phyloP scores from a whole-genome alignment of 2,888 invertebrate species.

The Apoderus coryli region DNA sequence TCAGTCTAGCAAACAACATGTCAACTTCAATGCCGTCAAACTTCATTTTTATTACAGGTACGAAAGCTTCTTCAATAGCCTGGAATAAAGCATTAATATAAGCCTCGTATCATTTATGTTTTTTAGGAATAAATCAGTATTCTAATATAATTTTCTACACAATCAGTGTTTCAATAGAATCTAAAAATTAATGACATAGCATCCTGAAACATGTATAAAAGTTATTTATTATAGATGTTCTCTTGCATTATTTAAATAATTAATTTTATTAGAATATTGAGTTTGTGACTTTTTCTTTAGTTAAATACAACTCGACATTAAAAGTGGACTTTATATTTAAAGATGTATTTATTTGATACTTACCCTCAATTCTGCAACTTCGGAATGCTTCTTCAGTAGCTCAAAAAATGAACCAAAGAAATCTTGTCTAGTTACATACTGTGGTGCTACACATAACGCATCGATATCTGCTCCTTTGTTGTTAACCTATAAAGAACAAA shows the following conservation, averaged over 20 bases:
- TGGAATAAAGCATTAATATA: slow-evolving; percentile 15
- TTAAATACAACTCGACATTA: no score
- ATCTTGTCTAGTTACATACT: slow-evolving; percentile 85
- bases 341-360: no score
- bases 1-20: slow-evolving; percentile 89
- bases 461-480: slow-evolving; percentile 98
- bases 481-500: slow-evolving; percentile 51
- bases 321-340: no score
- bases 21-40: slow-evolving; percentile 98
- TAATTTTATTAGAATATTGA: no score
- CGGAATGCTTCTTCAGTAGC: slow-evolving; percentile 68
- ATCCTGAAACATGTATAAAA: no score
- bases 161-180: no score
- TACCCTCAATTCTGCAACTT: slow-evolving; percentile 71
- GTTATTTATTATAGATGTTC: no score
- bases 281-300: no score
- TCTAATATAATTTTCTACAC: slow-evolving; percentile 1
- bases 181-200: no score
- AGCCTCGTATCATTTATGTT: no score
- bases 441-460: slow-evolving; percentile 92
- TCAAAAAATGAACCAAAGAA: slow-evolving; percentile 95
- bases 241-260: no score
- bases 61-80: slow-evolving; percentile 97
- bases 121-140: no score
- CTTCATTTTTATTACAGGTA: slow-evolving; percentile 98